Evolutionary conservation across 1,140 invertebrate genomes (phyloP).

Genomic region (Lerema accius): DNA sequence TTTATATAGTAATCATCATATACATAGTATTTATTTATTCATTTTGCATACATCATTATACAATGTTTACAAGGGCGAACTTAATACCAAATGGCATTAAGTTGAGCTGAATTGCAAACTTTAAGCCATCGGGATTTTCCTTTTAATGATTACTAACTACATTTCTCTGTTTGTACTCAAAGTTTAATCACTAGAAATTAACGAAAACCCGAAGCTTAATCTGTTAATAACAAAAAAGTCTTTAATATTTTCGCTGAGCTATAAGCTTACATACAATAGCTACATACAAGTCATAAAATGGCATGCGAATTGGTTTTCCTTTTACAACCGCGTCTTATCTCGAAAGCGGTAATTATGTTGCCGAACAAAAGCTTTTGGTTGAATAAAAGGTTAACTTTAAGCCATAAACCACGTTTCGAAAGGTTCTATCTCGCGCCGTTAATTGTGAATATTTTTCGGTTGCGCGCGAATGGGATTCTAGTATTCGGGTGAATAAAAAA

Average conservation of each 20-base stretch:
- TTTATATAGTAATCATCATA: too few relatives aligned
- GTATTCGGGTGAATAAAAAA: too few relatives aligned
- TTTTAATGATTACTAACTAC: too few relatives aligned
- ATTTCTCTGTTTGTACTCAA: too few relatives aligned
- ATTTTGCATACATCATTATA: too few relatives aligned
- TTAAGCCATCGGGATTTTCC: too few relatives aligned
- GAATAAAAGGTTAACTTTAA: constrained; percentile 7
- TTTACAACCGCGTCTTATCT: background rate
- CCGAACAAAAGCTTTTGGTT: constrained; percentile 1
- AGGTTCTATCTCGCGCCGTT: background rate
- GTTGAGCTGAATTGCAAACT: too few relatives aligned
- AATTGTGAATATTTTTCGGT: background rate
- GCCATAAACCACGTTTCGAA: constrained; percentile 7
- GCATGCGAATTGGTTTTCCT: constrained; percentile 1
- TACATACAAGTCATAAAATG: background rate
- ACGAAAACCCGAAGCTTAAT: background rate
- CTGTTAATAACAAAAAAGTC: background rate
- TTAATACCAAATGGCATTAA: too few relatives aligned
- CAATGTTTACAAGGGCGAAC: too few relatives aligned
- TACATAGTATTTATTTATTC: too few relatives aligned
- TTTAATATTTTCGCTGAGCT: background rate
- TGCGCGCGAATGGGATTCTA: background rate
- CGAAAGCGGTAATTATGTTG: background rate
- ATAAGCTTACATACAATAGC: background rate
- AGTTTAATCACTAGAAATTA: too few relatives aligned